Evolutionary conservation across 2,888 invertebrate genomes (phyloP).

Genomic region (Acrobeloides nanus): DNA sequence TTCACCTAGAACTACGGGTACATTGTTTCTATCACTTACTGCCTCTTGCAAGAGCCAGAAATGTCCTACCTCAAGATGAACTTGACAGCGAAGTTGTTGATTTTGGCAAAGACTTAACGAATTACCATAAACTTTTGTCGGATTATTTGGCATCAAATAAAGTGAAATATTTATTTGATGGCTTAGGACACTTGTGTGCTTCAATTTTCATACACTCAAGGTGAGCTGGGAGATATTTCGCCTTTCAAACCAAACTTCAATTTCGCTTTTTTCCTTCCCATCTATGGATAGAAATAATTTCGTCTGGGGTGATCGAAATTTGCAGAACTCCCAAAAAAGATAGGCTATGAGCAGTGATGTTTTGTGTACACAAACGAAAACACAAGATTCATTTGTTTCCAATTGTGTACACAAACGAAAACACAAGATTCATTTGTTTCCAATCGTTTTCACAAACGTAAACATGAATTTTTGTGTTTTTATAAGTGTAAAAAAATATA

Average conservation of each 20-base stretch:
- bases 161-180: slow-evolving; percentile 63
- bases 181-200: slow-evolving; percentile 72
- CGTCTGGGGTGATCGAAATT: no score
- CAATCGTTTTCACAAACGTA: no score
- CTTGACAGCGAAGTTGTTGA: slow-evolving; percentile 59
- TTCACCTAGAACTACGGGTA: slow-evolving; percentile 82
- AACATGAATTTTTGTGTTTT: no score
- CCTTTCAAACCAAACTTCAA: slow-evolving; percentile 1
- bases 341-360: no score
- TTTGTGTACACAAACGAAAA: no score
- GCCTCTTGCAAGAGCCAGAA: slow-evolving; percentile 59
- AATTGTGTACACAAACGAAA: no score
- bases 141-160: slow-evolving; percentile 71
- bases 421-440: no score
- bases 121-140: slow-evolving; percentile 67
- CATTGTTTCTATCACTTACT: slow-evolving; percentile 88
- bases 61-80: slow-evolving; percentile 34
- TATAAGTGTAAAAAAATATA: no score
- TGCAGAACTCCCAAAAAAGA: no score
- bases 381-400: no score
- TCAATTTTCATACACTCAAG: slow-evolving; percentile 68
- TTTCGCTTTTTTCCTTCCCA: slow-evolving; percentile 2
- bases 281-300: slow-evolving; percentile 2
- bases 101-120: slow-evolving; percentile 69
- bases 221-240: slow-evolving; percentile 22